Conservation (phyloP, 2,113 vertebrate species). For the Falco punctatus region DNA sequence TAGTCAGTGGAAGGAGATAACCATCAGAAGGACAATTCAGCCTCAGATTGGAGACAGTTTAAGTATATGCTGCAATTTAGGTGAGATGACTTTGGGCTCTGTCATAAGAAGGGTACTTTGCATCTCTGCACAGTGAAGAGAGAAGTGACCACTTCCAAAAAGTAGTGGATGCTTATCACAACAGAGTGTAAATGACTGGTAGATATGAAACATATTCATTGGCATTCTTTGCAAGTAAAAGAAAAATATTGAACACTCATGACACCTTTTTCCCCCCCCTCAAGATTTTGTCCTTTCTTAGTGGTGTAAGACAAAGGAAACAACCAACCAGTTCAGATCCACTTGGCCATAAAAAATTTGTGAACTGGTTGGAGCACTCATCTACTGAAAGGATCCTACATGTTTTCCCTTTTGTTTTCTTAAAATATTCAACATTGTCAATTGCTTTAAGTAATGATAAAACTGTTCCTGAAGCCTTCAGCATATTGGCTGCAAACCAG, state of each 20-base stretch:
- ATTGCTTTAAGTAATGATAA: constrained; percentile 21
- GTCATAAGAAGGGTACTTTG: background rate
- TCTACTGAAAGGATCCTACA: background rate
- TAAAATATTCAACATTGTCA: background rate
- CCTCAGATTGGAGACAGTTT: background rate
- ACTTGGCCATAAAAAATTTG: background rate
- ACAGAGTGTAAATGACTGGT: background rate
- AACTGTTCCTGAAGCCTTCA: constrained; percentile 1
- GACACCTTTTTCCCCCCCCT: accelerated
- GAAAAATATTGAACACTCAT: background rate
- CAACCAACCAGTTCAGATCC: background rate
- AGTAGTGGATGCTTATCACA: background rate
- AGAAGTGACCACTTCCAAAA: background rate
- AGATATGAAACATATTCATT: background rate
- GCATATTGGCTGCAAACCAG: background rate
- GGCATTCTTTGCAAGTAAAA: background rate
- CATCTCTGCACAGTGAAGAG: background rate
- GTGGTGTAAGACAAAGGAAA: background rate
- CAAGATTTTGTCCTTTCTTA: background rate
- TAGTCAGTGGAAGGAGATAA: background rate
- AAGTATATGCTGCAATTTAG: background rate
- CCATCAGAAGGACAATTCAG: background rate
- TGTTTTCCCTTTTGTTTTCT: background rate
- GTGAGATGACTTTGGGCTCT: background rate
- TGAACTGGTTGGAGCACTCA: background rate